Base-by-base conservation (phyloP, 2,797 vertebrate genomes). In the Scleropages formosus region DNA sequence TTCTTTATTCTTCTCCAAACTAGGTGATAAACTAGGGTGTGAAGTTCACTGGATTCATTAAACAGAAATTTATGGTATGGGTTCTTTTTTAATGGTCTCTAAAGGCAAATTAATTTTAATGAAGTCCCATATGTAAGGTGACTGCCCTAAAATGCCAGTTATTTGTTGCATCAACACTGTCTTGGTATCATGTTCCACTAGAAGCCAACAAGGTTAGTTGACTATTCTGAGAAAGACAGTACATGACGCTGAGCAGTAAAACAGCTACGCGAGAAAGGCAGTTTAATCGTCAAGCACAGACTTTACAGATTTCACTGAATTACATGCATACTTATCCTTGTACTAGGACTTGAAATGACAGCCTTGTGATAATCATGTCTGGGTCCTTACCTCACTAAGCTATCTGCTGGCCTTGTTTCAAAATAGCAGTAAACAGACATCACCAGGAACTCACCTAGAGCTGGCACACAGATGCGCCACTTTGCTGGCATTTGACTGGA, bases 401-500 rank as follows among this genome's bases (percentile, higher is more conserved):
- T 22, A 20, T 67, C 67, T 26, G 47, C 18, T 56, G 69, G 16
- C 26, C 16, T n/a, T 0, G 27, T 39, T 59, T 11, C 7, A n/a
- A 4, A 13, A 13, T 18, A 13, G 3, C 18, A 13, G 11, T 12
- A 58, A 53, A 12, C 0, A 3, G 53, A 49, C 20, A n/a, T 64
- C 39, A 60, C n/a, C 22, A 24, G 16, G 1, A 66, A 65, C 88
- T 86, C 81, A 87, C 85, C 81, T 80, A 47, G 79, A 77, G 47
- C 31, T 31, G 9, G 46, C 13, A 64, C 68, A 16, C n/a, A 58
- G 56, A 44, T 76, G 51, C 20, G 12, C 13, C 27, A 83, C 77
- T 16, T 68, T 73, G n/a, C 51, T 84, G 78, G 80, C 78, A 0
- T 78, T 75, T 4, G 74, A 81, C 72, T 85, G 79, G 60, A 93